Conservation (phyloP, 2,888 invertebrate species). For the Oegoconia quadripuncta region DNA sequence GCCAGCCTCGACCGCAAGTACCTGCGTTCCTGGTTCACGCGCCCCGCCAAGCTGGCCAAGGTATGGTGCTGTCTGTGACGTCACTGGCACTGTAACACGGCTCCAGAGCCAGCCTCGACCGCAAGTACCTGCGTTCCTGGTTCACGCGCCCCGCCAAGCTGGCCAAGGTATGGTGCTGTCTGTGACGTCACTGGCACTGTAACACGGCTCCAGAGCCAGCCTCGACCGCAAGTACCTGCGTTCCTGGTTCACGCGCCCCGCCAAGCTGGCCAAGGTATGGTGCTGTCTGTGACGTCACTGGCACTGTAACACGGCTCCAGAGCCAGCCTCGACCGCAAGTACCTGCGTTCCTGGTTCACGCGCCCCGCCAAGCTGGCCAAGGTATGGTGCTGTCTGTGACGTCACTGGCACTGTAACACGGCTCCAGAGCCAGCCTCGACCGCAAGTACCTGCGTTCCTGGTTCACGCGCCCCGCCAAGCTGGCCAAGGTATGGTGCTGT, state of each 20-base stretch:
- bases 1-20: slow-evolving; percentile 87
- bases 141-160: slow-evolving; percentile 43
- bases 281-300: neutral
- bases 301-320: too few relatives aligned
- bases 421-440: too few relatives aligned
- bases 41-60: slow-evolving; percentile 5
- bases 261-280: slow-evolving; percentile 6
- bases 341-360: too few relatives aligned
- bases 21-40: slow-evolving; percentile 70
- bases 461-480: too few relatives aligned
- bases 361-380: too few relatives aligned
- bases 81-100: neutral
- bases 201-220: slow-evolving; percentile 69
- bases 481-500: too few relatives aligned
- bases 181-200: neutral
- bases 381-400: too few relatives aligned
- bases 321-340: too few relatives aligned
- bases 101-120: slow-evolving; percentile 82
- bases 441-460: too few relatives aligned
- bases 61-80: neutral
- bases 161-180: slow-evolving; percentile 1
- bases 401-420: too few relatives aligned
- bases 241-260: slow-evolving; percentile 59
- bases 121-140: slow-evolving; percentile 82
- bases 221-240: slow-evolving; percentile 84